These are phyloP conservation scores for Acromyrmex heyeri DNA, from an alignment of 1,140 invertebrate species.

Conservation along the genomic window DNA sequence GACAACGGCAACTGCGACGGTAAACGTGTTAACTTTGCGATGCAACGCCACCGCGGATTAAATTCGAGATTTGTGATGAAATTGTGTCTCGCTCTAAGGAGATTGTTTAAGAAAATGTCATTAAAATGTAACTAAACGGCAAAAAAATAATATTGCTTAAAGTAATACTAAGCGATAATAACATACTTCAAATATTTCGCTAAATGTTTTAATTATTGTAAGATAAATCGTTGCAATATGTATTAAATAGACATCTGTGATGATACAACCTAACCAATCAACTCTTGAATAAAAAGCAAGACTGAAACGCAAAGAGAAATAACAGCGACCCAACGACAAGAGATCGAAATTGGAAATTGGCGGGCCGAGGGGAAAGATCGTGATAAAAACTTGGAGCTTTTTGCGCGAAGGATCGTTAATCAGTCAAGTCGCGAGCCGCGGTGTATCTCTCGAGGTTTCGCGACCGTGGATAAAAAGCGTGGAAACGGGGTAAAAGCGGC, in stretches of 20 bases:
- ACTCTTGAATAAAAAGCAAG: constrained; percentile 9
- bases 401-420: constrained; percentile 47
- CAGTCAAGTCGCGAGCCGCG: constrained; percentile 46
- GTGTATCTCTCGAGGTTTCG: constrained; percentile 48
- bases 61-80: constrained; percentile 47
- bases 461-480: constrained; percentile 47
- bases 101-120: constrained; percentile 2
- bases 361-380: constrained; percentile 25
- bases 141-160: not conserved
- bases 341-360: constrained; percentile 68
- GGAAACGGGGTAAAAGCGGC: constrained; percentile 56
- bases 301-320: constrained; percentile 53
- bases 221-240: not conserved
- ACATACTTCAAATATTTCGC: not conserved
- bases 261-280: not conserved
- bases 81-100: not conserved
- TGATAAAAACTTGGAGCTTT: constrained; percentile 19
- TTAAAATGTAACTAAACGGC: not conserved
- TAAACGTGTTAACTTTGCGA: constrained; percentile 71
- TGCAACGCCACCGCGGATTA: constrained; percentile 57
- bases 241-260: not conserved
- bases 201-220: constrained; percentile 2
- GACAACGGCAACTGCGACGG: constrained; percentile 72
- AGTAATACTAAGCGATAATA: not conserved
- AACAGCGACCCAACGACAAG: constrained; percentile 40